Percentiles rank a stretch among this genome's conserved stretches.
Evolutionary conservation across 2,113 vertebrate species (phyloP).

Genomic region (Nannobrachium achirus): DNA sequence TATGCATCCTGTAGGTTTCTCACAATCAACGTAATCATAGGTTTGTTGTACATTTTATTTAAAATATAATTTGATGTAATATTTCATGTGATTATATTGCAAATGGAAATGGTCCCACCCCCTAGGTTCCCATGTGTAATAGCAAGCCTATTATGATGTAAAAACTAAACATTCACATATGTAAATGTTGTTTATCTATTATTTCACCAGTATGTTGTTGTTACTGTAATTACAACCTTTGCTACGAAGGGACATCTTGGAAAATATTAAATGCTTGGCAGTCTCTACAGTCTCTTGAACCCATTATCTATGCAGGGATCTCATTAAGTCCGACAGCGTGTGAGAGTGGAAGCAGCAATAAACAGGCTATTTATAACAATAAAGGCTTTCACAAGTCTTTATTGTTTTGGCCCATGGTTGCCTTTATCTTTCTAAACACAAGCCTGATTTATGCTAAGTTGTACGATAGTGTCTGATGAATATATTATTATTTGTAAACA

Average conservation of each 20-base stretch:
- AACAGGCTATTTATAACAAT: conserved; percentile 39
- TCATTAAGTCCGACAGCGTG: too few relatives aligned
- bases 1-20: conserved; percentile 15
- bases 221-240: conserved; percentile 14
- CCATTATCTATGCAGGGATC: conserved; percentile 18
- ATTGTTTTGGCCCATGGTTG: background rate
- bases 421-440: background rate
- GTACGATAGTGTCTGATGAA: too few relatives aligned
- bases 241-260: conserved; percentile 21
- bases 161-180: conserved; percentile 25
- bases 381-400: conserved; percentile 5
- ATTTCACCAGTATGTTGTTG: background rate
- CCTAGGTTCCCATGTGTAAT: background rate
- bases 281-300: conserved; percentile 12
- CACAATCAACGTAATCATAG: conserved; percentile 1
- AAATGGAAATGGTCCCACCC: conserved; percentile 29
- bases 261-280: conserved; percentile 26
- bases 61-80: conserved; percentile 9
- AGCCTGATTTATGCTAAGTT: conserved; percentile 3
- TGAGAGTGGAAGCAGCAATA: conserved; percentile 19
- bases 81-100: background rate
- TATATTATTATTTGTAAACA: too few relatives aligned
- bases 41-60: conserved; percentile 21
- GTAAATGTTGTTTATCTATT: background rate
- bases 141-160: background rate